Evolutionary conservation across 2,888 invertebrate genomes (phyloP), one percentile per base, ranked within the genome.

Genomic region (Corythucha ciliata): DNA sequence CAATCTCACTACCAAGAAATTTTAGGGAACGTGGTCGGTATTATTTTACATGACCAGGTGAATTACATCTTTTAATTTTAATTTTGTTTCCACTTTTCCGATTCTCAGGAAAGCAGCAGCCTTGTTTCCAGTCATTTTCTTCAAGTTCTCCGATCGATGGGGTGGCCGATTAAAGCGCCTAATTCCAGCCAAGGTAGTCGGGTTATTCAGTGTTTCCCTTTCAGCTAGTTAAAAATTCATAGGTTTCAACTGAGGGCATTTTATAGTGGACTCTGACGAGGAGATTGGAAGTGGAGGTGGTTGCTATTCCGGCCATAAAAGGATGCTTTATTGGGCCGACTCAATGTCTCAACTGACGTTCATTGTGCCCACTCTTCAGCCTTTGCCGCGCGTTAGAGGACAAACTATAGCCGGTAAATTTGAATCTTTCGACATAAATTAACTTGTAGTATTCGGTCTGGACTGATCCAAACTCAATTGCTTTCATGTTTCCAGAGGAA

Each of bases 311-410:
- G 93, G 92, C 0, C 77, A 81, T 48, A 80, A 81, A 52, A 81
- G 85, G 67, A 82, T 92, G 3, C 72, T 96, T 1, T 96, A 94
- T 69, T 96, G 94, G 94, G 87, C 93, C 2, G 94, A 96, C 69
- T 86, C 90, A 0, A 83, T 83, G 42, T 85, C 89, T 3, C 97
- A 98, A 73, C 81, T 97, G 48, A 92, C 94, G 2, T 94, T 97
- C 70, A 81, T 97, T 16, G 87, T 96, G 47, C 96, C 97, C 0
- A 75, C 77, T 2, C 66, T 53, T 36, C 49, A 54, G 26, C 52
- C 54, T 4, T 40, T 53, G n/a, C 55, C 55, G 2, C 34, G 42
- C 10, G 32, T 41, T 16, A 39, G 51, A 20, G 48, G 48, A 22
- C 54, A 55, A 39, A n/a, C n/a, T n/a, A n/a, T n/a, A n/a, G n/a